These are phyloP conservation scores for Myanophis thanlyinensis DNA, from an alignment of 2,113 vertebrate genomes.

Conservation along the genomic window DNA sequence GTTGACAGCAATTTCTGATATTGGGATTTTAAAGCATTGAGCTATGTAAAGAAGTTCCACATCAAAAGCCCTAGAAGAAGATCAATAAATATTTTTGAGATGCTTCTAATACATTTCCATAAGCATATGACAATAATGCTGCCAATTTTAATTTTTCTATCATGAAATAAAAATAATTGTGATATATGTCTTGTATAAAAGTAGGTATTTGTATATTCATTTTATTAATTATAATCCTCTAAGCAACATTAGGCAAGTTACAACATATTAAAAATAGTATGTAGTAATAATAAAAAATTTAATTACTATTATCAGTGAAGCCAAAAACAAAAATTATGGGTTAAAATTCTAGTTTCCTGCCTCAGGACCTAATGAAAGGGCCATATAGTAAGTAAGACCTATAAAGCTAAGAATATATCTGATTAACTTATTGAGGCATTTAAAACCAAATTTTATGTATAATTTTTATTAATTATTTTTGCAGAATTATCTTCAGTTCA, in stretches of 20 bases:
- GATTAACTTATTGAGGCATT: background rate
- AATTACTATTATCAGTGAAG: background rate
- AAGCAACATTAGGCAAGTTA: background rate
- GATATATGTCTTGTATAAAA: background rate
- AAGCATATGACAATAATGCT: background rate
- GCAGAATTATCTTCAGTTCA: too few relatives aligned
- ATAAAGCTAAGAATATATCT: background rate
- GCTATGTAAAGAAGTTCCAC: slow-evolving; percentile 96
- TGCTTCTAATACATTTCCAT: background rate
- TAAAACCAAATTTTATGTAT: background rate
- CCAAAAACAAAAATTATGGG: background rate
- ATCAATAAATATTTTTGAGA: background rate
- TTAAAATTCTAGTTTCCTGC: background rate
- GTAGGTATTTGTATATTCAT: background rate
- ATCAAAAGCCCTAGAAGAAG: slow-evolving; percentile 90
- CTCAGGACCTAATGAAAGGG: background rate
- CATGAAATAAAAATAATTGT: background rate
- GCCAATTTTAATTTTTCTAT: background rate
- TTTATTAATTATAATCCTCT: background rate
- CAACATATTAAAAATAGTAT: background rate
- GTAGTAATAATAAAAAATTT: background rate
- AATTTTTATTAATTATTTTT: background rate
- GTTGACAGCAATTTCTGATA: slow-evolving; percentile 94
- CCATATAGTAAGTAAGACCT: background rate
- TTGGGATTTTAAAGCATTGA: slow-evolving; percentile 87